Percentiles rank a stretch among this genome's conserved stretches.
phyloP scores from a whole-genome alignment of 2,888 invertebrate species.

The Willowsia nigromaculata region DNA sequence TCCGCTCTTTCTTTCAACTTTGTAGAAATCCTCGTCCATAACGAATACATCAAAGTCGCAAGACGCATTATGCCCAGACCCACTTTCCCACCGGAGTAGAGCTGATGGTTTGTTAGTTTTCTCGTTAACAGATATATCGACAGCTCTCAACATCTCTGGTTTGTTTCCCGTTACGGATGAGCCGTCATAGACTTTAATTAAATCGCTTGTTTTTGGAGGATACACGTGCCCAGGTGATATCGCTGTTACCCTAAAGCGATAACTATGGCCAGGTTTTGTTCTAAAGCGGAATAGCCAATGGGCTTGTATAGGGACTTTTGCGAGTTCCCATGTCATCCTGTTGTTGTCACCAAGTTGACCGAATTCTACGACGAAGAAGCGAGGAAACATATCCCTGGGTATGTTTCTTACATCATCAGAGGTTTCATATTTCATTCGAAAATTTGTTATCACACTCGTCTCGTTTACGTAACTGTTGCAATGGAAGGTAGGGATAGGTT shows the following conservation, averaged over 20 bases:
- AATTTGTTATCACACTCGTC: no score
- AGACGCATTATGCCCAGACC: constrained; percentile 72
- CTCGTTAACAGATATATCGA: constrained; percentile 32
- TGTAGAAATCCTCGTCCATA: constrained; percentile 68
- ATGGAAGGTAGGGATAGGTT: no score
- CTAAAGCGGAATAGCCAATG: constrained; percentile 64
- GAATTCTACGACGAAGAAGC: background rate
- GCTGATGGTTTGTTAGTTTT: constrained; percentile 42
- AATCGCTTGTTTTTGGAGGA: constrained; percentile 49
- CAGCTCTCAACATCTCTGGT: constrained; percentile 57
- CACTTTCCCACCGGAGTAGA: constrained; percentile 73
- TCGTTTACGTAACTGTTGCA: no score
- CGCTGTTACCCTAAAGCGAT: constrained; percentile 68
- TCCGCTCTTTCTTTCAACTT: constrained; percentile 48
- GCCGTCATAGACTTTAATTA: background rate
- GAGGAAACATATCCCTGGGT: background rate
- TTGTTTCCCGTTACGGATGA: background rate
- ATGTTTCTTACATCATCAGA: no score
- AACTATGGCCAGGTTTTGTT: constrained; percentile 19
- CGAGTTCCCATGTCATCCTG: background rate
- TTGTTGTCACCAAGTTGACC: no score
- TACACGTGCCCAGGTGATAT: constrained; percentile 70
- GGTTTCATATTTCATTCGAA: no score
- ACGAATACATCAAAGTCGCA: constrained; percentile 73
- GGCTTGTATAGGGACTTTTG: constrained; percentile 28